Conservation (phyloP, 2,797 vertebrate genomes). For the Chromis chromis region DNA sequence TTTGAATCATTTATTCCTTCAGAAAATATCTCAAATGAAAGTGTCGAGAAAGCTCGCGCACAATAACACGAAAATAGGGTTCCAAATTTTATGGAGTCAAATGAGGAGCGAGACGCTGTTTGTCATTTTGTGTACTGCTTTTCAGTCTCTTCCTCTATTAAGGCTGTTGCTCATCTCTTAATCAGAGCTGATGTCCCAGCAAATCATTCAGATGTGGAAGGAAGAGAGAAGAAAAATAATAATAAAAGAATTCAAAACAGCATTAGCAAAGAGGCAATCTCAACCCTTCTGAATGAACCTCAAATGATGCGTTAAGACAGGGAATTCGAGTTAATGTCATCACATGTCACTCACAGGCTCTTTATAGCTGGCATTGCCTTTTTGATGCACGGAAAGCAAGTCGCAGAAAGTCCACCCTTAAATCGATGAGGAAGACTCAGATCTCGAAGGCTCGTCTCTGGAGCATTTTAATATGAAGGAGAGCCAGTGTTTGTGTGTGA, state of each 20-base stretch:
- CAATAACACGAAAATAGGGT: constrained; percentile 31
- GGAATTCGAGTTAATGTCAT: constrained; percentile 81
- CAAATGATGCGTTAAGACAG: constrained; percentile 78
- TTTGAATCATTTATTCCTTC: constrained; percentile 32
- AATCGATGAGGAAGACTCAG: constrained; percentile 69
- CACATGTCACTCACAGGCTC: constrained; percentile 78
- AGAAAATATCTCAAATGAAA: constrained; percentile 30
- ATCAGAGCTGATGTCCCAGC: constrained; percentile 79
- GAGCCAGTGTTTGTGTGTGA: constrained; percentile 28
- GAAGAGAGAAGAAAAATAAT: constrained; percentile 19
- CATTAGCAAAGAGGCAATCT: constrained; percentile 76
- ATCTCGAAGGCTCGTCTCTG: constrained; percentile 53
- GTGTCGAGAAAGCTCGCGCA: constrained; percentile 30
- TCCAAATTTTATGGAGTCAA: constrained; percentile 43
- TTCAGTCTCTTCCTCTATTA: constrained; percentile 67
- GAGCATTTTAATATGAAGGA: constrained; percentile 60
- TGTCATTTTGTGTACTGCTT: constrained; percentile 60
- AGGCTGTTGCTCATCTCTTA: constrained; percentile 72
- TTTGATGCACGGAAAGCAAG: constrained; percentile 68
- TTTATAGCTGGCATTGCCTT: constrained; percentile 59
- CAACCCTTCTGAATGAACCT: constrained; percentile 73
- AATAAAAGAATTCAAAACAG: constrained; percentile 66
- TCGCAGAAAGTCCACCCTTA: constrained; percentile 65
- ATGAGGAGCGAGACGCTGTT: constrained; percentile 54
- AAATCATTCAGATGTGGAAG: constrained; percentile 69